A percentile compares a stretch with the other conserved stretches of the same genome.
Conservation (phyloP, 2,888 invertebrate species). For the Eupithecia exiguata region DNA sequence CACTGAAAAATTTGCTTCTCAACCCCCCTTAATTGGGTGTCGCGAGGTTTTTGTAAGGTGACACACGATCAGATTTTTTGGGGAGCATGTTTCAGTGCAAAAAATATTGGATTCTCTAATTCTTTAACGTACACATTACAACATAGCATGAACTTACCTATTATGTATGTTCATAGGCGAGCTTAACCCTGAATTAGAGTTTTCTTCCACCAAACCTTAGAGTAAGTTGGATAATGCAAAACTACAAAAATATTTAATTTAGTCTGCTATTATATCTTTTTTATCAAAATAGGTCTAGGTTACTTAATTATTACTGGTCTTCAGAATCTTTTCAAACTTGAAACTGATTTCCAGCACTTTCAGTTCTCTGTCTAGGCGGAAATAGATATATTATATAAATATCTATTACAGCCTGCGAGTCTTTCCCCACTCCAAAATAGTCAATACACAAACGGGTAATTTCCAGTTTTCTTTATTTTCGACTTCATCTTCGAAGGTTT, state of each 20-base stretch:
- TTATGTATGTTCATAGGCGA: too few species aligned
- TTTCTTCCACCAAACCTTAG: too few species aligned
- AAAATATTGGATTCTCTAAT: neutral
- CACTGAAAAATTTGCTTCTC: conserved; percentile 81
- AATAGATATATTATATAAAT: too few species aligned
- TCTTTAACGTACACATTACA: too few species aligned
- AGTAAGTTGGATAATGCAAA: too few species aligned
- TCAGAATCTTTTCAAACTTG: neutral
- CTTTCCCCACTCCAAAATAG: neutral
- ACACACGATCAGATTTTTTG: conserved; percentile 36
- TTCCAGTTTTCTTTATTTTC: neutral
- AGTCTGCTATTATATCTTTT: neutral
- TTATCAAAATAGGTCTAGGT: neutral
- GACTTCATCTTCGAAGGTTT: neutral
- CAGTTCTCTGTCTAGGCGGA: too few species aligned
- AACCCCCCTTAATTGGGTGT: conserved; percentile 81
- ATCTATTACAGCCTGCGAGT: too few species aligned
- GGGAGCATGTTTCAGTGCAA: neutral
- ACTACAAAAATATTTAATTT: too few species aligned
- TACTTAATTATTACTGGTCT: neutral
- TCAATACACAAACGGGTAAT: neutral
- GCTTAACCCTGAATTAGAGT: too few species aligned
- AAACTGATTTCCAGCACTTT: neutral
- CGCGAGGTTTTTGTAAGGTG: conserved; percentile 60
- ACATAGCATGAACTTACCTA: too few species aligned